Evolutionary conservation across 2,113 vertebrate species (phyloP), one percentile per base, ranked within the genome.

Genomic region (Bos javanicus): DNA sequence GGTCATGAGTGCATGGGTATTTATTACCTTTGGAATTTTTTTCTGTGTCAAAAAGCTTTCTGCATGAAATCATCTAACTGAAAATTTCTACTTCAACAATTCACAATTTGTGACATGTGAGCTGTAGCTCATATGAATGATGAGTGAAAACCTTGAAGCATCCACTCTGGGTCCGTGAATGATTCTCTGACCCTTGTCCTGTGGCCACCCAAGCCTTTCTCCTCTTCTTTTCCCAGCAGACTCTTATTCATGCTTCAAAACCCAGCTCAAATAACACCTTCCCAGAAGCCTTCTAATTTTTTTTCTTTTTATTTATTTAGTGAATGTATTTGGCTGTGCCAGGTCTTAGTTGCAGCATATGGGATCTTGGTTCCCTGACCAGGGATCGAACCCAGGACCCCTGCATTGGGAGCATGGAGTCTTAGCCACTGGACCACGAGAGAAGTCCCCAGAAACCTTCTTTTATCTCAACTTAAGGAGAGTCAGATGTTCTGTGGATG

Each of bases 171-270:
- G 9, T 25, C 39, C 48, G 16, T 76, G 30, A 54, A 11, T 23
- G 30, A 50, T 19, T 56, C 39, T n/a, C 23, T 30, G 50, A 64
- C 28, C 57, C 25, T 81, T 85, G 15, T 46, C 74, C 54, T 43
- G 59, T 12, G 43, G 36, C 30, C n/a, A 56, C 59, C 39, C 12
- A 76, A 43, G n/a, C 5, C 54, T 87, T 86, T 67, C 39, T 33
- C 36, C 33, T 93, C 86, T 59, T 48, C 52, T 84, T 46, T 89
- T 80, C 52, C 30, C 59, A n/a, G 15, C 2, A 57, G 80, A 92
- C 95, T 97, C 87, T 81, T 93, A 80, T 1, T 52, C 86, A 96
- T 78, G 84, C 97, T 91, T 96, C 85, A 91, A 94, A 94, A 95
- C 52, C 83, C 87, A 62, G 46, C 21, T 83, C 28, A 87, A 78